Base-by-base conservation (phyloP, 2,888 invertebrate species). In the Phortica okadai region DNA sequence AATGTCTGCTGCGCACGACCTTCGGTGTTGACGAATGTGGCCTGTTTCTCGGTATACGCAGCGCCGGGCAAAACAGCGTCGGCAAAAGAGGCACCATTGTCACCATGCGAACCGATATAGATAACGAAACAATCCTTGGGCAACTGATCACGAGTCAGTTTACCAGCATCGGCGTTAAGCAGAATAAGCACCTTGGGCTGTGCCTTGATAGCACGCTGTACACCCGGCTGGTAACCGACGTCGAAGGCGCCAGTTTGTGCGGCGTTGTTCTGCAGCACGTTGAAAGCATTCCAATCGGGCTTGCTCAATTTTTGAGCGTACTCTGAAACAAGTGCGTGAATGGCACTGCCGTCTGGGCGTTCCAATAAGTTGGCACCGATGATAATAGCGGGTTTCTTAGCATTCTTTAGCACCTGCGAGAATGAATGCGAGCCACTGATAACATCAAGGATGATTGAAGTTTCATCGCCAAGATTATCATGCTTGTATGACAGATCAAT, bases 21-120 rank as follows among this genome's bases (percentile, higher is more conserved):
- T 93, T 99, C 99, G 0, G 98, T 99, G 92, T 99, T 99, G 0
- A 98, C 98, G 92, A 96, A 99, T 0, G 97, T 98, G n/a, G 94
- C 98, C 90, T 97, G 95, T 92, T 99, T 99, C 93, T 99, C 99
- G 0, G 99, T 99, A 92, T 99, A 99, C 0, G 99, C 99, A 6
- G 98, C 98, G 79, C 99, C 97, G 1, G 99, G 98, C 11, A 99
- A 92, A 77, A 99, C 94, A 2, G 97, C 94, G 92, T 99, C 98
- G 56, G 99, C 99, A 81, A 97, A 95, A 59, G 94, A 92, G 0
- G 99, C 99, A 74, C 99, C 99, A 77, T 92, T 93, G 92, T 99
- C 99, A 78, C 99, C 99, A 92, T 99, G 99, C 92, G 98, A 98
- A 0, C 96, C 97, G 93, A 96, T 95, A 88, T 99, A 99, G 82